Conservation (phyloP, 2,888 invertebrate species). For the Abrostola tripartita region DNA sequence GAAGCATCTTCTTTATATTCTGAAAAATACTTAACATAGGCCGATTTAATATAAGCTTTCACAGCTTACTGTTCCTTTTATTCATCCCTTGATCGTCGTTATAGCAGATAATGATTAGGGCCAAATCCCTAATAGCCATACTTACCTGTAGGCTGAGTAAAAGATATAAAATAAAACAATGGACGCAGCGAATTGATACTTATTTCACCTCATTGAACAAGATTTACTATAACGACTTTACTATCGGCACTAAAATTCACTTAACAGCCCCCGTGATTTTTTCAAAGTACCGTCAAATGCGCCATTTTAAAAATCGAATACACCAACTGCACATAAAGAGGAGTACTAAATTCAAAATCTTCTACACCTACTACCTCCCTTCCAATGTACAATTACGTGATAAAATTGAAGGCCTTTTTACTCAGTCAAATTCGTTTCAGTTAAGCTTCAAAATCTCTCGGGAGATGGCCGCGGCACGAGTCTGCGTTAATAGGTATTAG, state of each 20-base stretch:
- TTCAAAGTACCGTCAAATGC: constrained; percentile 26
- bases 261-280: constrained; percentile 17
- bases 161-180: neutral
- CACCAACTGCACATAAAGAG: constrained; percentile 39
- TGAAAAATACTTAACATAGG: neutral
- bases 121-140: constrained; percentile 11
- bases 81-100: constrained; percentile 28
- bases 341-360: constrained; percentile 47
- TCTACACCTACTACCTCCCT: constrained; percentile 46
- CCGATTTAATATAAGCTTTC: constrained; percentile 12
- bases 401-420: constrained; percentile 76
- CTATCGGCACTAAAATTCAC: constrained; percentile 8
- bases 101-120: constrained; percentile 8
- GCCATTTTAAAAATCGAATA: constrained; percentile 52
- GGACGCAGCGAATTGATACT: neutral
- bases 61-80: constrained; percentile 14
- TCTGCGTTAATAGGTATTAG: constrained; percentile 62
- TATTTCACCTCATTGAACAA: neutral
- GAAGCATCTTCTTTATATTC: no score
- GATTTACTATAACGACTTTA: neutral
- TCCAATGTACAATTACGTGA: constrained; percentile 73
- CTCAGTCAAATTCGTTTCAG: constrained; percentile 73
- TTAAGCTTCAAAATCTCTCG: constrained; percentile 69
- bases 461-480: constrained; percentile 58
- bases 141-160: constrained; percentile 13